Conservation (phyloP, 2,888 invertebrate genomes). For the Eupithecia exiguata region DNA sequence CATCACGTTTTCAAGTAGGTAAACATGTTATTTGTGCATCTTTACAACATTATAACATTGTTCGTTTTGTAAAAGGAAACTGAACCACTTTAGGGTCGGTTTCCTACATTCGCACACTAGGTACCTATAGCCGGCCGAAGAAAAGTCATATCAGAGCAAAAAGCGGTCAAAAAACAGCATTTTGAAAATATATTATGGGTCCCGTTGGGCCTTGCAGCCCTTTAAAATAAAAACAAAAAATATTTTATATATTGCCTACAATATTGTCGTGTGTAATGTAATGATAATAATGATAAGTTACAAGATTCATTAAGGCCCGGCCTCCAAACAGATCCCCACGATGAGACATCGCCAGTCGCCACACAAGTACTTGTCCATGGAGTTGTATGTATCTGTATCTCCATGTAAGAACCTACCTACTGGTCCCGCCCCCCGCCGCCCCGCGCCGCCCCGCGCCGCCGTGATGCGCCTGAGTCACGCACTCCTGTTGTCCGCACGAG, state of each 20-base stretch:
- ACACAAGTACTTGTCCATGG: not conserved
- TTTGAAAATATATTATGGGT: too few species aligned
- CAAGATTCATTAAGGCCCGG: not conserved
- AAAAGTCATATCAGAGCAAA: not conserved
- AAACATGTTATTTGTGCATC: not conserved
- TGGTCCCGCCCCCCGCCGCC: too few species aligned
- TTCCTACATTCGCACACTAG: not conserved
- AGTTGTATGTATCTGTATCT: not conserved
- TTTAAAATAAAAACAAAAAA: too few species aligned
- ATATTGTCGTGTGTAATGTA: not conserved
- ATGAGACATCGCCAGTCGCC: conserved; percentile 1
- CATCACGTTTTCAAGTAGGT: not conserved
- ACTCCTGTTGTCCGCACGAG: conserved; percentile 47
- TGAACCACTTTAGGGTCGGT: not conserved
- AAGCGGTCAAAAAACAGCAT: not conserved
- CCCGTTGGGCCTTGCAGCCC: too few species aligned
- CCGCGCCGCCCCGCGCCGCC: too few species aligned
- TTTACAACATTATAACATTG: not conserved
- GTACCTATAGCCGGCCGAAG: not conserved
- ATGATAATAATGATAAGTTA: not conserved
- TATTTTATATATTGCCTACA: too few species aligned
- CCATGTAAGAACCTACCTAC: not conserved
- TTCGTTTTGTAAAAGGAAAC: not conserved
- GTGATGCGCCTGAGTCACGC: conserved; percentile 50
- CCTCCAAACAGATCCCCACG: not conserved